Conservation (phyloP, 2,888 invertebrate genomes). For the Cenopis cana region DNA sequence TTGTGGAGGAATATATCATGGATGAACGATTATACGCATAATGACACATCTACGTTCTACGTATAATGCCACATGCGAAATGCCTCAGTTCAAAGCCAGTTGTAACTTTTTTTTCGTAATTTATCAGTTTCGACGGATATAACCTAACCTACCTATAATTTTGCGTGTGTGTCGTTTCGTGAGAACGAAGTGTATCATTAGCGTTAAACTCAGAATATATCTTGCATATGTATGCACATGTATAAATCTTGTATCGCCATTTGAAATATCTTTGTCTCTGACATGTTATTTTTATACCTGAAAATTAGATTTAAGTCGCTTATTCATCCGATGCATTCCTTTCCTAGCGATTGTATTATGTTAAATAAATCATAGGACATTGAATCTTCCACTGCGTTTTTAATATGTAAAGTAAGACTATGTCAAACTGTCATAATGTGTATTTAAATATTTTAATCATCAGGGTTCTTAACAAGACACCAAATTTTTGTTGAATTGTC, state of each 20-base stretch:
- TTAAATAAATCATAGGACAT: neutral
- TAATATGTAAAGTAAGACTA: neutral
- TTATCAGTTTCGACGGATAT: too few relatives aligned
- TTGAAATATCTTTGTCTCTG: slow-evolving; percentile 13
- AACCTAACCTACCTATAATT: too few relatives aligned
- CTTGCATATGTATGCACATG: neutral
- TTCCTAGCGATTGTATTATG: neutral
- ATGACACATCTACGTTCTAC: too few relatives aligned
- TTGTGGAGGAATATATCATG: neutral
- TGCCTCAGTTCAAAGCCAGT: too few relatives aligned
- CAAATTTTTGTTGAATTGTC: neutral
- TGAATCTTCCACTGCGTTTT: neutral
- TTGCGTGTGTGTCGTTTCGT: too few relatives aligned
- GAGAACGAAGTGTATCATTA: too few relatives aligned
- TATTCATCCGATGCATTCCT: neutral
- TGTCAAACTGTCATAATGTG: neutral
- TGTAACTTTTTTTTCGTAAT: too few relatives aligned
- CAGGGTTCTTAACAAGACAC: slow-evolving; percentile 16
- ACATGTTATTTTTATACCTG: neutral
- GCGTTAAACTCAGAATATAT: too few relatives aligned
- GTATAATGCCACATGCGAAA: too few relatives aligned
- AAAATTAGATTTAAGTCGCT: slow-evolving; percentile 3
- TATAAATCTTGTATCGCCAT: slow-evolving; percentile 25
- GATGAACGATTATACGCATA: neutral
- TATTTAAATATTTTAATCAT: slow-evolving; percentile 23